Evolutionary conservation across 1,140 invertebrate species (phyloP), one percentile per base, ranked within the genome.

Genomic region (Drosophila suzukii): DNA sequence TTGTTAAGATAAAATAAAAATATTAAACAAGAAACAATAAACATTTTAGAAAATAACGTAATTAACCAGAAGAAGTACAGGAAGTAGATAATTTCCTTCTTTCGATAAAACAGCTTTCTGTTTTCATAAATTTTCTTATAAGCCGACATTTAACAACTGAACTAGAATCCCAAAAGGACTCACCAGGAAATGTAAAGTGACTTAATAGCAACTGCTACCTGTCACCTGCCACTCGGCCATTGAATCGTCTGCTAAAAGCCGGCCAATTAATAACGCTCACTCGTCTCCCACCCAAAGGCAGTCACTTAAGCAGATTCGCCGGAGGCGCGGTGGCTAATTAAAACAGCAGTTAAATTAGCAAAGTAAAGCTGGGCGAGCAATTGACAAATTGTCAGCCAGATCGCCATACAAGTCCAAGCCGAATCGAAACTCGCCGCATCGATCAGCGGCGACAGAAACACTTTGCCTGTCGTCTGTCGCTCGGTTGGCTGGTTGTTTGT

Each of bases 331-430:
- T 12, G 60, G 49, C 73, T 75, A 75, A 75, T 75, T 75, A 75
- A 75, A 57, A 43, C 72, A 75, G 60, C 72, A 57, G 53, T 75
- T 75, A 75, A 76, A 76, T 76, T 76, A 76, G 74, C 73, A 13
- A 38, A 47, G 72, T 57, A 56, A 47, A 75, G 72, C 72, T 54
- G 60, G 72, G 73, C 72, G 73, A 75, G 72, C 49, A 55, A 34
- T 60, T 76, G 74, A 76, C 73, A 76, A 76, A 76, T 76, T 76
- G 73, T 76, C 43, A 67, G 41, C 36, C 54, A 67, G 57, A 32
- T 32, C 30, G 6, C 51, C 41, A 39, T 6, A 17, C 55, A 63
- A 53, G 68, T 44, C 4, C 24, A n/a, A 61, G 30, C 11, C 17
- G 49, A 65, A 56, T 13, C 32, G 49, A 47, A 61, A 70, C 39